Base-by-base conservation (phyloP, 2,113 vertebrate genomes). In the Verasper variegatus region DNA sequence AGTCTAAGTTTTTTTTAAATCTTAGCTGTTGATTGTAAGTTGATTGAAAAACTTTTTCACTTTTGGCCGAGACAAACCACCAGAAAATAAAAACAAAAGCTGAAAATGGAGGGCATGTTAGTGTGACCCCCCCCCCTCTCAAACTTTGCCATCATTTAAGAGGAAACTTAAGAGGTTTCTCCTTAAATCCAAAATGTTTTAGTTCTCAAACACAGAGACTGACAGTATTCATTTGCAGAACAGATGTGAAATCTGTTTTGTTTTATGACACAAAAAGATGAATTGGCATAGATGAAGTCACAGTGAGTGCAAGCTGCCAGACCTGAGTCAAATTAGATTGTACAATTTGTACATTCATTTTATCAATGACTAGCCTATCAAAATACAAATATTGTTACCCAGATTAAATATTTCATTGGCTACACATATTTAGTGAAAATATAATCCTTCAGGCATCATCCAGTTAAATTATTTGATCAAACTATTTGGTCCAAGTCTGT, bases 401-500 rank as follows among this genome's bases (percentile, higher is more conserved):
- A 45, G 13, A 57, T 62, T 4, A 40, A 62, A 62, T 18, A 26
- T 24, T 37, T 52, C 40, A 2, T 1, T 54, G 55, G 26, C 12
- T 17, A 58, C 26, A 47, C 59, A 7, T 60, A 35, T n/a, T 13
- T 2, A 35, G 20, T 52, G 11, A 45, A 27, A 18, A 31, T 31
- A 31, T 31, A 31, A 31, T 31, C 31, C 31, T 7, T 31, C 31
- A 31, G 31, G 35, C 35, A 37, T 37, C 35, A 37, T 37, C 35
- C 35, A 9, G 9, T 40, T 18, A 8, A 55, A 71, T 76, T 47
- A 62, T 68, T 74, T 74, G 13, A 12, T 20, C 23, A 60, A 35
- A 68, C 13, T 57, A 66, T 72, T 80, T 86, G 68, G 54, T 65
- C 71, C 51, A 79, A 59, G 45, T 83, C 66, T 78, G 51, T 64